A percentile compares a stretch with the other conserved stretches of the same genome.
phyloP scores from a whole-genome alignment of 2,888 invertebrate species.

The Drosophila koepferae region DNA sequence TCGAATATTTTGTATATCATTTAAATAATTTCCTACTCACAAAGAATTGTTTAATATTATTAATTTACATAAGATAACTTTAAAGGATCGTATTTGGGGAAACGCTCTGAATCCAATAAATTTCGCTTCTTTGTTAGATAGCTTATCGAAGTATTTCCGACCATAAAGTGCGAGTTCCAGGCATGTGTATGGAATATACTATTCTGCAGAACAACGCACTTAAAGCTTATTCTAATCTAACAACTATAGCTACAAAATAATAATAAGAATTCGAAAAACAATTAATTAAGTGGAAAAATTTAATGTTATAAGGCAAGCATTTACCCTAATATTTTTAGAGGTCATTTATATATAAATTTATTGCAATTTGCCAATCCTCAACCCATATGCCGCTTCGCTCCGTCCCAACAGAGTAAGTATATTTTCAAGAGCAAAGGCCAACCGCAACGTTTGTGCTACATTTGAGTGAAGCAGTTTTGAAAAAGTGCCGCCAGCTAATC shows the following conservation, averaged over 20 bases:
- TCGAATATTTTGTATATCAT: too few species aligned
- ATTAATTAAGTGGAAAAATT: too few species aligned
- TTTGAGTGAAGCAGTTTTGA: slow-evolving; percentile 1
- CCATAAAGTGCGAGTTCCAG: too few species aligned
- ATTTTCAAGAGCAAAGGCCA: slow-evolving; percentile 39
- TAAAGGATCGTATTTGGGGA: neutral
- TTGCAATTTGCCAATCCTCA: neutral
- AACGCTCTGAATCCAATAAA: neutral
- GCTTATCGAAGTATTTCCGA: neutral
- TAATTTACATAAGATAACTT: neutral
- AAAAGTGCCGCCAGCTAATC: slow-evolving; percentile 24
- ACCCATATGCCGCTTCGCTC: neutral
- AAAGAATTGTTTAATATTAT: neutral
- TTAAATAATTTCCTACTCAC: neutral
- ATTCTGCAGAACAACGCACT: too few species aligned
- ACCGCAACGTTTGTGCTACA: slow-evolving; percentile 10
- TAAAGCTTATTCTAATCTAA: too few species aligned
- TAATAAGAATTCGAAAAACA: too few species aligned
- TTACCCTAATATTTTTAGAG: neutral
- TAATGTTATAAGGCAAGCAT: too few species aligned
- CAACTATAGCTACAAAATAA: too few species aligned
- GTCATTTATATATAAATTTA: neutral
- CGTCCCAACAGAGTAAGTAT: neutral
- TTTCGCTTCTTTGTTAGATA: neutral
- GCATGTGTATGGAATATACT: too few species aligned